These are phyloP conservation scores for Formica exsecta DNA, from an alignment of 1,140 invertebrate genomes.

Conservation along the genomic window DNA sequence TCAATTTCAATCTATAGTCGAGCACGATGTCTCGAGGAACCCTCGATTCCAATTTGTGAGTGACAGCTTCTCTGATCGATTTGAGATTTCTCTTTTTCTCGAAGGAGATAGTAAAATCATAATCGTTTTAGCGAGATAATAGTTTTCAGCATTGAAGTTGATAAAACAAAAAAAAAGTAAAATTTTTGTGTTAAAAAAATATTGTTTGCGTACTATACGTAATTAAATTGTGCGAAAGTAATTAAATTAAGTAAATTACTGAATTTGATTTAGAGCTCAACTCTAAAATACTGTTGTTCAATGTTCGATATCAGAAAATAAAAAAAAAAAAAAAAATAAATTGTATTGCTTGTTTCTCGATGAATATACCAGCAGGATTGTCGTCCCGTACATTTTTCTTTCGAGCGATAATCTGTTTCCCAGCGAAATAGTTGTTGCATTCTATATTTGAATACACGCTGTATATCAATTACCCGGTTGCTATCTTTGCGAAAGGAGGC, in stretches of 20 bases:
- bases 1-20: constrained; percentile 1
- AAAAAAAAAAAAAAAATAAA: too few relatives aligned
- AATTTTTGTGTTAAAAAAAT: not conserved
- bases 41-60: not conserved
- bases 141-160: too few relatives aligned
- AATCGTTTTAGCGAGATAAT: not conserved
- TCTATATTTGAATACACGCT: constrained; percentile 21
- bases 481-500: constrained; percentile 44
- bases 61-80: not conserved
- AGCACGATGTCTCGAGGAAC: not conserved
- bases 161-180: not conserved
- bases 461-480: constrained; percentile 45
- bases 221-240: not conserved
- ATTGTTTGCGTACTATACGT: not conserved
- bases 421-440: constrained; percentile 31
- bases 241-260: not conserved
- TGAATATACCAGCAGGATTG: not conserved
- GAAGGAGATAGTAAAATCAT: not conserved
- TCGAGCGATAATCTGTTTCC: constrained; percentile 36
- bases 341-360: not conserved
- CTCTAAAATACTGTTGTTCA: too few relatives aligned
- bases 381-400: not conserved
- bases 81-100: constrained; percentile 9
- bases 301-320: too few relatives aligned
- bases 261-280: not conserved